Percentiles rank a stretch among this genome's conserved stretches.
These are phyloP conservation scores for Drosophila lini DNA, from an alignment of 1,140 invertebrate genomes.

Conservation along the genomic window DNA sequence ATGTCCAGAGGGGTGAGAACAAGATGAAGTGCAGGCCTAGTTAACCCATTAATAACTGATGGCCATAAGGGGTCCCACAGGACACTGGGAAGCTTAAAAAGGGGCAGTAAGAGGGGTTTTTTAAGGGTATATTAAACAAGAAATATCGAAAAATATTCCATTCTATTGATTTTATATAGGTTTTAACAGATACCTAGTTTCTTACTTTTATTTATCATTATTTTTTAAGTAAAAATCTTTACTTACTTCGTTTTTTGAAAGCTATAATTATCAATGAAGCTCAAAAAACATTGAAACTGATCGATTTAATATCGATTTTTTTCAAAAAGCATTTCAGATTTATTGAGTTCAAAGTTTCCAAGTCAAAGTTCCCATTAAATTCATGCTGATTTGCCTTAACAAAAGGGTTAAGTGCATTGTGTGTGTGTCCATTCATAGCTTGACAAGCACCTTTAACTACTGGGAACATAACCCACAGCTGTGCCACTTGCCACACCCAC, in stretches of 20 bases:
- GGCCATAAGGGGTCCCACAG: background rate
- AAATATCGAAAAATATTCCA: no score
- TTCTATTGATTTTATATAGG: background rate
- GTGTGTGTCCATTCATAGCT: background rate
- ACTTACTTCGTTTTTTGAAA: background rate
- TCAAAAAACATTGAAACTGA: background rate
- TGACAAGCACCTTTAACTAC: constrained; percentile 32
- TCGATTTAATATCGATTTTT: background rate
- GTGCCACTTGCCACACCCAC: constrained; percentile 8
- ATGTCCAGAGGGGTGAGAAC: background rate
- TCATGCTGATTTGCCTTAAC: background rate
- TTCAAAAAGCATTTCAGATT: background rate
- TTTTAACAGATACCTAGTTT: no score
- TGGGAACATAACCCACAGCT: background rate
- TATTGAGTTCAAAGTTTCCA: background rate
- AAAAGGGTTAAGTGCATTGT: constrained; percentile 12
- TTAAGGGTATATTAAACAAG: background rate
- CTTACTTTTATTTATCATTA: background rate
- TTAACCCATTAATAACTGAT: constrained; percentile 23
- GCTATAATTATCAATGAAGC: background rate
- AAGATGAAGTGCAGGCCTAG: constrained; percentile 25
- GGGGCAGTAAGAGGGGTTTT: background rate
- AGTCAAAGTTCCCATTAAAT: background rate
- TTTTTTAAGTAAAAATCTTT: background rate
- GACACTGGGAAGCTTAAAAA: no score